Evolutionary conservation across 2,797 vertebrate genomes (phyloP).

Genomic region (Acipenser oxyrinchus): DNA sequence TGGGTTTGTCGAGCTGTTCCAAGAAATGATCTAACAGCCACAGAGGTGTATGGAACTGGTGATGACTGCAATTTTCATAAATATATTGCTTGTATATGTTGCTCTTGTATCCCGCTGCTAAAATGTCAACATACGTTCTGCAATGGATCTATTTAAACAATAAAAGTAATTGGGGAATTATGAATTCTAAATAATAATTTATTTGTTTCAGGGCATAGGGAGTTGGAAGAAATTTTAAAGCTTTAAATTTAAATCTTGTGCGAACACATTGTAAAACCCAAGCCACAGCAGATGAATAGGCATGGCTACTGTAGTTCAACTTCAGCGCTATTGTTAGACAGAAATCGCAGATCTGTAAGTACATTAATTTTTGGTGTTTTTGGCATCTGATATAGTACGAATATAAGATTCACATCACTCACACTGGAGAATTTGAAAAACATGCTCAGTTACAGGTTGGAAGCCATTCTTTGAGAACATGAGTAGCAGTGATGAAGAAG

Average conservation of each 20-base stretch:
- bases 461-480: too few relatives aligned
- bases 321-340: constrained; percentile 14
- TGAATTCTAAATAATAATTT: constrained; percentile 14
- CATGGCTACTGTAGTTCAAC: constrained; percentile 13
- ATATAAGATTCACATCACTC: too few relatives aligned
- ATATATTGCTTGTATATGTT: constrained; percentile 13
- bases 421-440: too few relatives aligned
- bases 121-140: constrained; percentile 15
- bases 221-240: constrained; percentile 12
- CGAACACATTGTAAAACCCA: constrained; percentile 10
- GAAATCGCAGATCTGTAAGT: constrained; percentile 9
- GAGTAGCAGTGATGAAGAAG: too few relatives aligned
- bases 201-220: constrained; percentile 15
- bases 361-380: too few relatives aligned
- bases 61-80: constrained; percentile 28
- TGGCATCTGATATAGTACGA: too few relatives aligned
- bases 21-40: constrained; percentile 38
- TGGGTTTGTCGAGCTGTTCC: constrained; percentile 24
- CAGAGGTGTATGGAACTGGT: constrained; percentile 31
- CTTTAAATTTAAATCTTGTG: constrained; percentile 8
- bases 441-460: too few relatives aligned
- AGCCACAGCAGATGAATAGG: constrained; percentile 13
- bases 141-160: constrained; percentile 14
- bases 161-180: constrained; percentile 18
- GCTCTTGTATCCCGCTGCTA: constrained; percentile 13